Conservation (phyloP, 2,888 invertebrate species). For the Cyrtodaria siliqua region DNA sequence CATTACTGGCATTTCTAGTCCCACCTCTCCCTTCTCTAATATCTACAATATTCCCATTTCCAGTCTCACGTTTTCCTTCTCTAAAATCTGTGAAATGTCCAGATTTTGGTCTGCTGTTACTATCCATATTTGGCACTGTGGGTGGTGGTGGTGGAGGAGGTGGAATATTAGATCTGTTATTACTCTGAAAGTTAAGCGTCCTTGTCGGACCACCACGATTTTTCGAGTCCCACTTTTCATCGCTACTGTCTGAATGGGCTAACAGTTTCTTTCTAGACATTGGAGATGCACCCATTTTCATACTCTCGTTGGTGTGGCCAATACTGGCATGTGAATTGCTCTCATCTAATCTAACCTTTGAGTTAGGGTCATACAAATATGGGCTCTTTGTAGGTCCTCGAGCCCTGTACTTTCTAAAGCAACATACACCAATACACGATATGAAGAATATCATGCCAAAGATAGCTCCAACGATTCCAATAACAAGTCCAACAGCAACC, state of each 20-base stretch:
- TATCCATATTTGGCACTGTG: neutral
- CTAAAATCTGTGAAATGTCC: too few species aligned
- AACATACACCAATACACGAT: slow-evolving; percentile 71
- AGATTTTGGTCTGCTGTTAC: neutral
- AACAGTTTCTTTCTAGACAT: slow-evolving; percentile 59
- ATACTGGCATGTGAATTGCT: slow-evolving; percentile 31
- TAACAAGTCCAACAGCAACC: slow-evolving; percentile 70
- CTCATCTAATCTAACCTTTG: slow-evolving; percentile 44
- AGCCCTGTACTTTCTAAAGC: slow-evolving; percentile 65
- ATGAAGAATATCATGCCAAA: slow-evolving; percentile 71
- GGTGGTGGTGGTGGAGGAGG: slow-evolving; percentile 16
- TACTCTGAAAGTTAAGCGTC: slow-evolving; percentile 30
- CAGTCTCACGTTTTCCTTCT: slow-evolving; percentile 10
- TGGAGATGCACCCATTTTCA: slow-evolving; percentile 49
- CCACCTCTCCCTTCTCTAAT: too few species aligned
- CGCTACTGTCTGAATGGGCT: slow-evolving; percentile 50
- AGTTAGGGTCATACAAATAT: slow-evolving; percentile 35
- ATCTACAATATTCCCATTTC: slow-evolving; percentile 26
- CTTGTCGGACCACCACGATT: slow-evolving; percentile 17
- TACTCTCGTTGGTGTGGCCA: slow-evolving; percentile 57
- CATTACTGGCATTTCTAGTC: too few species aligned
- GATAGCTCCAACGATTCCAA: slow-evolving; percentile 75
- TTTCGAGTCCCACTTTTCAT: slow-evolving; percentile 20
- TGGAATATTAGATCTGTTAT: slow-evolving; percentile 9
- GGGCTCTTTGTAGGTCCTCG: slow-evolving; percentile 38